phyloP scores from a whole-genome alignment of 2,888 invertebrate species.

The Meloe dianella region DNA sequence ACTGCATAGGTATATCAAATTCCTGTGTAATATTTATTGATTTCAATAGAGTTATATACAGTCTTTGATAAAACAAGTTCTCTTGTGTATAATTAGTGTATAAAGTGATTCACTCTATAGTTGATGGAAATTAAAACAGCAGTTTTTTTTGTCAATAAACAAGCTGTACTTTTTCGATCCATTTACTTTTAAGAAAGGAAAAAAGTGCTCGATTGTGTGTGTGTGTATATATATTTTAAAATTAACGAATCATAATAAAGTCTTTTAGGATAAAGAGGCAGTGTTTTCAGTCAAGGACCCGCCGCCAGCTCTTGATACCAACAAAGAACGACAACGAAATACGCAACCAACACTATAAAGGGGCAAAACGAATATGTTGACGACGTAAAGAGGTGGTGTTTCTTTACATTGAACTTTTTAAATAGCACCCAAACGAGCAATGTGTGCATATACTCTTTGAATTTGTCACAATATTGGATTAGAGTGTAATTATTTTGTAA shows the following conservation, averaged over 20 bases:
- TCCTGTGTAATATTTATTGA: neutral
- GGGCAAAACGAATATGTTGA: neutral
- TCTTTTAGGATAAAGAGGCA: slow-evolving; percentile 42
- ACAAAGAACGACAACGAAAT: slow-evolving; percentile 12
- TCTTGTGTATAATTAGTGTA: neutral
- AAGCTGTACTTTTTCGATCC: slow-evolving; percentile 29
- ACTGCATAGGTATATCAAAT: neutral
- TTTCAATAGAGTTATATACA: neutral
- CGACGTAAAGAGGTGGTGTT: slow-evolving; percentile 31
- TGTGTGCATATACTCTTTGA: slow-evolving; percentile 18
- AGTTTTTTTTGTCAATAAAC: slow-evolving; percentile 27
- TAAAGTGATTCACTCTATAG: neutral
- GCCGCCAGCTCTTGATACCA: slow-evolving; percentile 37
- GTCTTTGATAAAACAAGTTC: neutral
- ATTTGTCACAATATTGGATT: neutral
- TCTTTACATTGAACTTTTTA: slow-evolving; percentile 48
- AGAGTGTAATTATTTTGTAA: neutral
- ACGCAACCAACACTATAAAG: neutral
- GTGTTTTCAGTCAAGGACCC: slow-evolving; percentile 37
- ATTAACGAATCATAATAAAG: slow-evolving; percentile 53
- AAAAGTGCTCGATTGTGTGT: slow-evolving; percentile 43
- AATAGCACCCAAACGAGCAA: slow-evolving; percentile 50
- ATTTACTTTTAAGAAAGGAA: slow-evolving; percentile 8
- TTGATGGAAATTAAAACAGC: neutral
- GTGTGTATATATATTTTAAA: slow-evolving; percentile 41